Base-by-base conservation (phyloP, 2,888 invertebrate genomes). In the Gymnocheta viridis region DNA sequence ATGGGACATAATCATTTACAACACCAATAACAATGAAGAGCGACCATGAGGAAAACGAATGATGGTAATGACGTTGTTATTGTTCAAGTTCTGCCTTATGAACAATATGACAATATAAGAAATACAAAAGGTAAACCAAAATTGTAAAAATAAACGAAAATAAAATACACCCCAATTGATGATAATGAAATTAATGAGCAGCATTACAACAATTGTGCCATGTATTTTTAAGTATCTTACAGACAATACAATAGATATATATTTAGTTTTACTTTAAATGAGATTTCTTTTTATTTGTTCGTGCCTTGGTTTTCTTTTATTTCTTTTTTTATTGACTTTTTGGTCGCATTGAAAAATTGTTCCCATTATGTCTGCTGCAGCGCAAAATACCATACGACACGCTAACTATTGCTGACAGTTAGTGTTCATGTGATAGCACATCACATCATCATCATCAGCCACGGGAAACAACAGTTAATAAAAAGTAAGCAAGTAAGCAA, bases 141-240 rank as follows among this genome's bases (percentile, higher is more conserved):
- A 47, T 32, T 44, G 35, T 47, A 51, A 17, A 49, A 49, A 66
- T 72, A 27, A 49, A 49, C 29, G 41, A 38, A 41, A 66, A n/a
- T 2, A 49, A 44, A 77, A 84, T 77, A 77, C 56, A 83, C 85
- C 73, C 85, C 85, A 86, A 85, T 85, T 86, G 85, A 82, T 70
- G 76, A 85, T 82, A 82, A 83, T 83, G 67, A 85, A 85, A 86
- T 82, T 86, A 86, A 86, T 86, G 85, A 86, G 85, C 67, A 69
- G 67, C 85, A 85, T 86, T 85, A 82, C 80, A 69, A 67, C 70
- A 81, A 82, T 76, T 82, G 81, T 51, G 79, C 22, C 73, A 60
- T 73, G 38, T 60, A 66, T 54, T 51, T 38, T 51, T 29, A 19
- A 29, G 27, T 32, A 44, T 10, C 27, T 44, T 9, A 19, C 17